Conservation (phyloP, 2,113 vertebrate species). For the Hippopotamus amphibius region DNA sequence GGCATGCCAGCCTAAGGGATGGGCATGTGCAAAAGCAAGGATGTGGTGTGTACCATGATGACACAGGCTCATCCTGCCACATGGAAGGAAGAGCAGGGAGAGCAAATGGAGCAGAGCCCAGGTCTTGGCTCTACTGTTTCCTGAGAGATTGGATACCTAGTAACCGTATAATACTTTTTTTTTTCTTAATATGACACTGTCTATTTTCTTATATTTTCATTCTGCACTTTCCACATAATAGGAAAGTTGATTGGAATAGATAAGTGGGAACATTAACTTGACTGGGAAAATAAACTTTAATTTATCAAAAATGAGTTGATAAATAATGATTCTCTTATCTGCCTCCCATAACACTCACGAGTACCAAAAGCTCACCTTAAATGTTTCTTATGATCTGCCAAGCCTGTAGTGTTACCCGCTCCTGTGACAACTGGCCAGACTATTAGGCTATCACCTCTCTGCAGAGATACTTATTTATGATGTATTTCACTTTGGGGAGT, state of each 20-base stretch:
- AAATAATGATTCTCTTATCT: not conserved
- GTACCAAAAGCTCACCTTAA: not conserved
- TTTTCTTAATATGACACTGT: not conserved
- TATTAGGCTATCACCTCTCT: not conserved
- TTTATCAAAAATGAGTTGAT: not conserved
- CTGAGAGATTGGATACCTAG: not conserved
- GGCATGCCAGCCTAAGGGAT: accelerated
- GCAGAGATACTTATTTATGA: conserved; percentile 31
- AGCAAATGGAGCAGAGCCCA: too few relatives aligned
- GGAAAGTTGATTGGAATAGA: not conserved
- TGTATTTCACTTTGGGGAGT: conserved; percentile 40
- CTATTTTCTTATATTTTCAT: not conserved
- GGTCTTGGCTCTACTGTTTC: not conserved
- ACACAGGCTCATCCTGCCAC: not conserved
- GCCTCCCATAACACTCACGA: not conserved
- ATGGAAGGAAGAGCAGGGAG: not conserved
- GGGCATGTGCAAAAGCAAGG: not conserved
- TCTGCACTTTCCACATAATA: not conserved
- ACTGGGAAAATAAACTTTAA: not conserved
- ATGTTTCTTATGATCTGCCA: not conserved
- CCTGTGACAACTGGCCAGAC: not conserved
- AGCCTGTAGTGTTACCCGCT: not conserved
- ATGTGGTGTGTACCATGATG: accelerated
- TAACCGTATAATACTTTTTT: not conserved
- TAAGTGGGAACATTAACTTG: not conserved